Conservation (phyloP, 2,797 vertebrate genomes). For the Chaunax sp. region DNA sequence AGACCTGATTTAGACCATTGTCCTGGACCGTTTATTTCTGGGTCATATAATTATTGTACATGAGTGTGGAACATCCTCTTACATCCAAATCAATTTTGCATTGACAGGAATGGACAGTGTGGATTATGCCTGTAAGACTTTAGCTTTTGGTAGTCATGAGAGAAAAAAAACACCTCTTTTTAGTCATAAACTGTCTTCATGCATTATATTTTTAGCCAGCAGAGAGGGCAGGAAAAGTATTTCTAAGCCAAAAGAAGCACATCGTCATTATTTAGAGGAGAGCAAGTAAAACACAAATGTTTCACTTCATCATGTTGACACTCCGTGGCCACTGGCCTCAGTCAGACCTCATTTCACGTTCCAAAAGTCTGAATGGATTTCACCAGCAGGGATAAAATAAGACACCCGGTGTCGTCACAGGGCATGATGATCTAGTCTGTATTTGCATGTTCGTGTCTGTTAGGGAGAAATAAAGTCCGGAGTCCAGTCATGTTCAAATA, state of each 20-base stretch:
- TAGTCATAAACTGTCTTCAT: conserved; percentile 4
- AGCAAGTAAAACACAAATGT: conserved; percentile 28
- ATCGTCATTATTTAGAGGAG: conserved; percentile 3
- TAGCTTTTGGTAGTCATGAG: conserved; percentile 6
- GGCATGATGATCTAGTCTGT: conserved; percentile 33
- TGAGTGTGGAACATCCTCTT: conserved; percentile 46
- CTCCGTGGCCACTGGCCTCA: conserved; percentile 38
- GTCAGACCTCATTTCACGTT: conserved; percentile 69
- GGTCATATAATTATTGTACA: conserved; percentile 27
- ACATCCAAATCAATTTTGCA: conserved; percentile 44
- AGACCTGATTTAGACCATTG: conserved; percentile 17
- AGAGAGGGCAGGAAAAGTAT: not conserved
- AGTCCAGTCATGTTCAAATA: conserved; percentile 26
- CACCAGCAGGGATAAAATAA: conserved; percentile 31
- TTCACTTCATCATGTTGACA: conserved; percentile 42
- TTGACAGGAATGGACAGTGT: conserved; percentile 32
- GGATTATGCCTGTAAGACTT: conserved; percentile 44
- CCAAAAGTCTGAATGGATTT: conserved; percentile 57
- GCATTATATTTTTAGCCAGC: conserved; percentile 11
- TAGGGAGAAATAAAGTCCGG: not conserved
- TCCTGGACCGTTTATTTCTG: conserved; percentile 26
- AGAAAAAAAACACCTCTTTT: not conserved
- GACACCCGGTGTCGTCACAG: conserved; percentile 40
- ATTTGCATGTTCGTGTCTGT: conserved; percentile 44
- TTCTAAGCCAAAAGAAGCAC: conserved; percentile 5